Evolutionary conservation across 1,140 invertebrate species (phyloP), one percentile per base, ranked within the genome.

Genomic region (Diuraphis noxia): DNA sequence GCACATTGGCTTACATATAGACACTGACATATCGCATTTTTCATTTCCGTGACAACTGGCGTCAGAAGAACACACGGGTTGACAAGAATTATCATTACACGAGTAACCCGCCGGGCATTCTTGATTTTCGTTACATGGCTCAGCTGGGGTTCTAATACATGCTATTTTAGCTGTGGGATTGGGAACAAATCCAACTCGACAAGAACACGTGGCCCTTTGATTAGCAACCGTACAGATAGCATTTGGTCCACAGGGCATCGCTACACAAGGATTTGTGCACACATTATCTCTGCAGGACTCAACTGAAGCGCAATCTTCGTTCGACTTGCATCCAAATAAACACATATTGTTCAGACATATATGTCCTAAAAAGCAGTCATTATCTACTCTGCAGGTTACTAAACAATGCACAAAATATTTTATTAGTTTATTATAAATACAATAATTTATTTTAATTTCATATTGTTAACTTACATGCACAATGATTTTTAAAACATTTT

Each of bases 321-420:
- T 97, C 23, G 96, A 95, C 92, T 96, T 96, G 93, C 98, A 98
- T 21, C 98, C 98, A 93, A 97, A 96, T 85, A 96, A 95, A 93
- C 97, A 98, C 94, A 96, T 96, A 93, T 97, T 97, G 92, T 96
- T 95, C 43, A 97, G 94, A 93, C 97, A 98, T 92, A 98, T 97
- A 93, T 98, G 97, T 23, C 97, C 97, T 23, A 98, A 94, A 40
- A 98, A 98, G 93, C 98, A 98, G 93, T 98, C 98, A 92, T 98
- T 97, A 93, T 98, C 97, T 2, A 98, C 95, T 88, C 97, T 95
- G 93, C 98, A 98, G 5, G 97, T 98, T 43, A 98, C 96, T 96
- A 93, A 88, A 91, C 23, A 36, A 36, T 81, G 63, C 4, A 41
- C 8, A 52, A 72, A n/a, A 86, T 21, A 86, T 21, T 86, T 25